Evolutionary conservation across 2,888 invertebrate species (phyloP), one percentile per base, ranked within the genome.

Genomic region (Eupithecia subfuscata): DNA sequence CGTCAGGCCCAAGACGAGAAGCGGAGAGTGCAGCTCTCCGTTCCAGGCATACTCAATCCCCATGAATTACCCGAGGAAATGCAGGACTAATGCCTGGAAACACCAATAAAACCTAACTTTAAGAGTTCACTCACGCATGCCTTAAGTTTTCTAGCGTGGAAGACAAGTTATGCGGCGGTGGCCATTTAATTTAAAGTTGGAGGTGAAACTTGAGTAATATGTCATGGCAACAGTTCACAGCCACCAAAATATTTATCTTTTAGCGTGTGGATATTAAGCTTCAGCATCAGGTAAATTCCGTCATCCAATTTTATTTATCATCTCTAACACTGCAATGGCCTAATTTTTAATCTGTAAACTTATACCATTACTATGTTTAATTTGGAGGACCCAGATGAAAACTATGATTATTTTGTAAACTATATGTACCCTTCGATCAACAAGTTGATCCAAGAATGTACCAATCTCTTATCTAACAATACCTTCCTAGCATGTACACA

Each of bases 21-120:
- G 95, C 96, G 98, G 89, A 96, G 97, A 91, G 96, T 98, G 84
- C 99, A 99, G 95, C 96, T 98, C 93, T 97, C 98, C 69, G 99
- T 99, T 83, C 99, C 99, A 74, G 99, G 99, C 85, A 99, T 99
- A 88, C 95, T 99, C 81, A 98, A 98, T 95, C 99, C 99, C 68
- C 98, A 99, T 91, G 99, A 99, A 93, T 96, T 99, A 90, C 98
- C 98, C 70, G 99, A 99, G 92, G 98, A 98, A 89, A 98, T 98
- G 98, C 98, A 98, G 95, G 98, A 98, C 95, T 97, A 96, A 88
- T 43, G 25, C 22, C 68, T 37, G n/a, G 34, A 64, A 82, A 82
- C 83, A 56, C 34, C 56, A 18, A 64, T 25, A 14, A 40, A 40
- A 64, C 30, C 25, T 69, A 25, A 56, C 72, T 68, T 60, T 56